phyloP scores from a whole-genome alignment of 2,113 vertebrate genomes.

The Hemiscyllium ocellatum region DNA sequence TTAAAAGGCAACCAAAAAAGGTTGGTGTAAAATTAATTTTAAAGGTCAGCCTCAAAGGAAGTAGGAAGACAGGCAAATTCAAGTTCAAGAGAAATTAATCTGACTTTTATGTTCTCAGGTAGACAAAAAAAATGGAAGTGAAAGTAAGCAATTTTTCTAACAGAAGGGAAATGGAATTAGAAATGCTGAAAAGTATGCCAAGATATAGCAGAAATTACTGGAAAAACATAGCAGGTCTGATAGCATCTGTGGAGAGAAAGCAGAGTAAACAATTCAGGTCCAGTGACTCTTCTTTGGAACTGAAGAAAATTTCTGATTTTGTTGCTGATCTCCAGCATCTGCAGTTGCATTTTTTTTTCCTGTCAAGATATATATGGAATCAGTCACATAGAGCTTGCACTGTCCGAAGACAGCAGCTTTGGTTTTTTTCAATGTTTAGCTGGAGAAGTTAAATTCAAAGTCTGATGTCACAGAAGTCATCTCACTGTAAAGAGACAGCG shows the following conservation, averaged over 20 bases:
- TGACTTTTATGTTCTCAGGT: background rate
- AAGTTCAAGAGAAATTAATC: background rate
- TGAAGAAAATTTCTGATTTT: too few species aligned
- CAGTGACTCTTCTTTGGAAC: too few species aligned
- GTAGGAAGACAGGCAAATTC: background rate
- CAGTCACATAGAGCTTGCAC: background rate
- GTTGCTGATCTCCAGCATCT: too few species aligned
- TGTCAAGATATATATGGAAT: too few species aligned
- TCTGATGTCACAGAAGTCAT: too few species aligned
- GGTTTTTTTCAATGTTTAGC: background rate
- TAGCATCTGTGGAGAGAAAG: too few species aligned
- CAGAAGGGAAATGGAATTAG: background rate
- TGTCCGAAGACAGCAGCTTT: background rate
- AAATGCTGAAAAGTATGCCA: background rate
- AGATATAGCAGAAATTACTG: background rate
- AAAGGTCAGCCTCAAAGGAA: background rate
- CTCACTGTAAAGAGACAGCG: too few species aligned
- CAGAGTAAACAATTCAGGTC: too few species aligned
- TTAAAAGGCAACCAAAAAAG: background rate
- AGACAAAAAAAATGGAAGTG: background rate
- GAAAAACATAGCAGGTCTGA: too few species aligned
- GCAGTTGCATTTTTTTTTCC: too few species aligned
- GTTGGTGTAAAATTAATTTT: background rate
- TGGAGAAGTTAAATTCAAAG: background rate
- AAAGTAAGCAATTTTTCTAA: background rate